A percentile compares a stretch with the other conserved stretches of the same genome.
Conservation (phyloP, 2,888 invertebrate species). For the Tenthredo mesomela region DNA sequence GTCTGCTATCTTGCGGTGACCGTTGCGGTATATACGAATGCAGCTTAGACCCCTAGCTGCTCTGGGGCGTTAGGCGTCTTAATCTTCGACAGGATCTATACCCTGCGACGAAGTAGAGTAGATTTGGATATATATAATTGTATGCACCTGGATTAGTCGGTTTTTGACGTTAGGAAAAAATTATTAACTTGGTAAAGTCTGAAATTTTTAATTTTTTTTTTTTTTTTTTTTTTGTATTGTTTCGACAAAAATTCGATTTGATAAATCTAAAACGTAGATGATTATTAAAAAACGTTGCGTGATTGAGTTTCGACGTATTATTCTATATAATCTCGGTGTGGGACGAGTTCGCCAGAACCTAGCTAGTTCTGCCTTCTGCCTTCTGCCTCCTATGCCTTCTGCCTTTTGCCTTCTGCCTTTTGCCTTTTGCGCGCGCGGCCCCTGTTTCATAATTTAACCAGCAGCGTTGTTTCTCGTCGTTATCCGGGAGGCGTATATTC, state of each 20-base stretch:
- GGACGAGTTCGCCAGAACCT: not conserved
- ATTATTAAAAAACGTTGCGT: no score
- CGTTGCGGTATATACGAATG: not conserved
- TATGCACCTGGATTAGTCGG: not conserved
- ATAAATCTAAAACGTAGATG: no score
- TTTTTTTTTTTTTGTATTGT: no score
- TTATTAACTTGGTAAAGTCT: no score
- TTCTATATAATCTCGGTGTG: not conserved
- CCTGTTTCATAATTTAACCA: not conserved
- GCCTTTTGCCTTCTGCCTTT: not conserved
- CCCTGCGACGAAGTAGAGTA: no score
- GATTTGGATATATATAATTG: not conserved
- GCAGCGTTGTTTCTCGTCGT: constrained; percentile 8
- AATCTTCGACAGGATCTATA: not conserved
- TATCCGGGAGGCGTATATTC: constrained; percentile 47
- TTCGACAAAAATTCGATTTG: no score
- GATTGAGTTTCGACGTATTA: not conserved
- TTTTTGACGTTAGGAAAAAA: no score
- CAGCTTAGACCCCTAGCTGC: not conserved
- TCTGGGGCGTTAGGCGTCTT: not conserved
- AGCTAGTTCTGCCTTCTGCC: not conserved
- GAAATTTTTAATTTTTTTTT: no score
- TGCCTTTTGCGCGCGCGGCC: constrained; percentile 8
- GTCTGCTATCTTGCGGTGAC: constrained; percentile 19
- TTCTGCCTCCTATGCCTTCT: not conserved